A percentile compares a stretch with the other conserved stretches of the same genome.
Conservation (phyloP, 2,797 vertebrate genomes). For the Syngnathus acus region DNA sequence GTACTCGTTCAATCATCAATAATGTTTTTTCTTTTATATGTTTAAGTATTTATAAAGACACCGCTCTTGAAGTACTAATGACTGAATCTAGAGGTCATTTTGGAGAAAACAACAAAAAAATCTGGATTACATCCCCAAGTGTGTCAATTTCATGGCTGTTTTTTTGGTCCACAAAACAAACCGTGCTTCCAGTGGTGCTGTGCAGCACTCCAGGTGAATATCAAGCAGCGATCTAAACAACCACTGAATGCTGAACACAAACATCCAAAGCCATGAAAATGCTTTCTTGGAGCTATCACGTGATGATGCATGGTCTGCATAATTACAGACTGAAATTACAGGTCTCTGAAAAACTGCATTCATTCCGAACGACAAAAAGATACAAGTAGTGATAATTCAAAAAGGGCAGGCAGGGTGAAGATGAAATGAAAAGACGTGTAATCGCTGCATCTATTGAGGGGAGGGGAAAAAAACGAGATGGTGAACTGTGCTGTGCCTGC, state of each 20-base stretch:
- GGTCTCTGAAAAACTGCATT: not conserved
- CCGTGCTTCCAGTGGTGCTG: not conserved
- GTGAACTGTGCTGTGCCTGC: not conserved
- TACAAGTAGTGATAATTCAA: not conserved
- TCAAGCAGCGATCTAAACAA: not conserved
- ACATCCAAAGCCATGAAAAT: not conserved
- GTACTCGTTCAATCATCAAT: too few relatives aligned
- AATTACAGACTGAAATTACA: too few relatives aligned
- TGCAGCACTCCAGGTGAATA: constrained; percentile 2
- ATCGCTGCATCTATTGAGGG: constrained; percentile 12
- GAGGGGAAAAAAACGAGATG: constrained; percentile 8
- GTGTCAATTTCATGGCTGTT: not conserved
- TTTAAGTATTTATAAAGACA: too few relatives aligned
- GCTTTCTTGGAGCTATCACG: not conserved
- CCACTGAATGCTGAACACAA: not conserved
- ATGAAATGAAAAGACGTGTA: not conserved
- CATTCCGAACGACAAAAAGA: not conserved
- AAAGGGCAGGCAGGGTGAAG: not conserved
- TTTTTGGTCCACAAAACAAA: not conserved
- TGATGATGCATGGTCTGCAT: not conserved
- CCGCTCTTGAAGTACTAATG: too few relatives aligned
- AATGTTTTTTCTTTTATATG: too few relatives aligned
- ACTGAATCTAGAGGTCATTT: too few relatives aligned
- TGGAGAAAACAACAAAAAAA: too few relatives aligned
- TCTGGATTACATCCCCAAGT: not conserved